A percentile compares a stretch with the other conserved stretches of the same genome.
Conservation (phyloP, 1,140 invertebrate species). For the Drosophila tropicalis region DNA sequence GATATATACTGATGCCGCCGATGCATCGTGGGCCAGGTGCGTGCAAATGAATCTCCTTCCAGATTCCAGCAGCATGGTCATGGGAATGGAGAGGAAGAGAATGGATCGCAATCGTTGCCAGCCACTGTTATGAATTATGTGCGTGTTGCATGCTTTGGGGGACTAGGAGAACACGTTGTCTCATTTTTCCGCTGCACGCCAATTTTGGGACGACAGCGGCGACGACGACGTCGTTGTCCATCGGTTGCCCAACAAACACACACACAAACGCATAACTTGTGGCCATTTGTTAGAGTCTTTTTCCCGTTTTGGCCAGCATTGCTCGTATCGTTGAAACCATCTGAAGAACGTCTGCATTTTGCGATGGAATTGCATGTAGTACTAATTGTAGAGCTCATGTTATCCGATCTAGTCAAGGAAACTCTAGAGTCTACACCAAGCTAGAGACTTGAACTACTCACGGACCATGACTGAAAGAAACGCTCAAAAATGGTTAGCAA, state of each 20-base stretch:
- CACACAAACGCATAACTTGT: conserved; percentile 36
- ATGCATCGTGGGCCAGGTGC: conserved; percentile 34
- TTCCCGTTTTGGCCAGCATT: conserved; percentile 62
- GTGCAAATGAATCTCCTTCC: conserved; percentile 57
- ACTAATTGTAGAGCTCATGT: conserved; percentile 71
- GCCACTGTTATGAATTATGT: conserved; percentile 77
- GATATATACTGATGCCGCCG: neutral
- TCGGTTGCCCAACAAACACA: conserved; percentile 53
- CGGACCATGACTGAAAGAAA: conserved; percentile 11
- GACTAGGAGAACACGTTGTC: conserved; percentile 67
- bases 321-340: conserved; percentile 32
- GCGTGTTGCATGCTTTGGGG: conserved; percentile 61
- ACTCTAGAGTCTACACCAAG: neutral
- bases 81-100: conserved; percentile 10
- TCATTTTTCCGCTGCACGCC: conserved; percentile 79
- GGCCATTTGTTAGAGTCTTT: conserved; percentile 59
- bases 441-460: conserved; percentile 22
- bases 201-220: conserved; percentile 65
- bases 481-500: conserved; percentile 9
- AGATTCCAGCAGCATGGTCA: conserved; percentile 48
- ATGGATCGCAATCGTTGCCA: conserved; percentile 36
- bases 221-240: conserved; percentile 18
- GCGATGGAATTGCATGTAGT: conserved; percentile 65
- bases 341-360: conserved; percentile 39
- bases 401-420: conserved; percentile 59